A percentile compares a stretch with the other conserved stretches of the same genome.
These are phyloP conservation scores for Sebastiscus tertius DNA, from an alignment of 2,797 vertebrate genomes.

Conservation along the genomic window DNA sequence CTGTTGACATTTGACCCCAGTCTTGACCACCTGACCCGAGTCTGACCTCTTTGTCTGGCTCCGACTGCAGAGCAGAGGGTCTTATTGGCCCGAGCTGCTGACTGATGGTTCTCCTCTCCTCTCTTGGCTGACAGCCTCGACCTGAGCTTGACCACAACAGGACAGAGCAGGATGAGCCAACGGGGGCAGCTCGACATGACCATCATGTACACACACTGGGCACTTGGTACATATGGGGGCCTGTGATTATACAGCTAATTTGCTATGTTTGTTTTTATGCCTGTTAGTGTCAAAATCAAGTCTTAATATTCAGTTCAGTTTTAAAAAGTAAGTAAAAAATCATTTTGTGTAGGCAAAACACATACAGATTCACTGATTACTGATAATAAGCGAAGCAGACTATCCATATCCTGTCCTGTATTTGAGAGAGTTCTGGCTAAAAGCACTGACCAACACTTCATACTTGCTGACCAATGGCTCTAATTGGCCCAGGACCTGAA, in stretches of 20 bases:
- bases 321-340: background rate
- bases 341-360: background rate
- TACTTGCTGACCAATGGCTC: constrained; percentile 55
- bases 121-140: constrained; percentile 68
- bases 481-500: constrained; percentile 71
- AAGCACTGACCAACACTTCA: constrained; percentile 33
- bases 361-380: background rate
- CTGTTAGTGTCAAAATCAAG: background rate
- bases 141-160: constrained; percentile 46
- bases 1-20: constrained; percentile 67
- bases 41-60: constrained; percentile 74
- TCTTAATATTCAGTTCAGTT: background rate
- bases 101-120: constrained; percentile 60
- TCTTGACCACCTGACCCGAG: constrained; percentile 64
- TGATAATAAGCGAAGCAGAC: background rate
- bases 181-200: constrained; percentile 31
- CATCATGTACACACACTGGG: constrained; percentile 8
- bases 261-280: background rate
- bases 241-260: background rate
- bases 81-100: constrained; percentile 60
- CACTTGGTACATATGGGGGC: background rate
- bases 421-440: constrained; percentile 3
- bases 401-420: background rate
- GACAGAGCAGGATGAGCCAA: constrained; percentile 35
- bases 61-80: constrained; percentile 70